These are phyloP conservation scores for Caenorhabditis sp. DNA, from an alignment of 2,888 invertebrate species.

Conservation along the genomic window DNA sequence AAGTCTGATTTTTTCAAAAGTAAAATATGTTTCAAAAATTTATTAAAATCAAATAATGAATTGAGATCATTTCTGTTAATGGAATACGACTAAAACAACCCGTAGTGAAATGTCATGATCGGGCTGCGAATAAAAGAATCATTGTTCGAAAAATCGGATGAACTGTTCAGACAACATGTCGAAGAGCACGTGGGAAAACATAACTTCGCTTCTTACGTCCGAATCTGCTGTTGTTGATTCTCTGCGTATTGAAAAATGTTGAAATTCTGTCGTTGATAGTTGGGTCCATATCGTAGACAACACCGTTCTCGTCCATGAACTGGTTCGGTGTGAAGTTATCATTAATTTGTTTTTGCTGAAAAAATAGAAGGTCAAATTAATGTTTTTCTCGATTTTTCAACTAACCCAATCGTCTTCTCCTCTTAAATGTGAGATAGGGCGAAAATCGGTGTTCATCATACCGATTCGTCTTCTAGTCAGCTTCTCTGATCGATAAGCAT, in stretches of 20 bases:
- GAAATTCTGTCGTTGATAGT: slow-evolving; percentile 46
- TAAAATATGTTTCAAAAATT: too few species aligned
- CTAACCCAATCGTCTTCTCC: slow-evolving; percentile 57
- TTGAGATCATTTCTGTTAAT: too few species aligned
- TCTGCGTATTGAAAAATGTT: slow-evolving; percentile 38
- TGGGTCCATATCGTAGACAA: slow-evolving; percentile 50
- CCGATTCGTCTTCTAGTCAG: slow-evolving; percentile 43
- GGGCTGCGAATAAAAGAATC: neutral
- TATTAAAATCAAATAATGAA: too few species aligned
- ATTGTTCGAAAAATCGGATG: neutral
- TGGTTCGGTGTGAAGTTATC: slow-evolving; percentile 46
- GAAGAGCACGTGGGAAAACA: neutral
- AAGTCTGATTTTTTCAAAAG: too few species aligned
- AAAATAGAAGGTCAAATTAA: neutral
- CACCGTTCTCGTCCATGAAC: slow-evolving; percentile 53
- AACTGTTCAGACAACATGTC: neutral
- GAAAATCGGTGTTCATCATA: slow-evolving; percentile 45
- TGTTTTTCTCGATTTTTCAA: neutral
- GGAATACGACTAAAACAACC: neutral
- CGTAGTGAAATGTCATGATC: neutral
- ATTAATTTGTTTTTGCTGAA: slow-evolving; percentile 50
- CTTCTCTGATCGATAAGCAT: slow-evolving; percentile 47
- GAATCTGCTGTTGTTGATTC: slow-evolving; percentile 29
- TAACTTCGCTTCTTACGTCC: slow-evolving; percentile 40
- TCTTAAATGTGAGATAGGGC: slow-evolving; percentile 46